phyloP scores from a whole-genome alignment of 2,888 invertebrate species.

The Eupithecia centaureata region DNA sequence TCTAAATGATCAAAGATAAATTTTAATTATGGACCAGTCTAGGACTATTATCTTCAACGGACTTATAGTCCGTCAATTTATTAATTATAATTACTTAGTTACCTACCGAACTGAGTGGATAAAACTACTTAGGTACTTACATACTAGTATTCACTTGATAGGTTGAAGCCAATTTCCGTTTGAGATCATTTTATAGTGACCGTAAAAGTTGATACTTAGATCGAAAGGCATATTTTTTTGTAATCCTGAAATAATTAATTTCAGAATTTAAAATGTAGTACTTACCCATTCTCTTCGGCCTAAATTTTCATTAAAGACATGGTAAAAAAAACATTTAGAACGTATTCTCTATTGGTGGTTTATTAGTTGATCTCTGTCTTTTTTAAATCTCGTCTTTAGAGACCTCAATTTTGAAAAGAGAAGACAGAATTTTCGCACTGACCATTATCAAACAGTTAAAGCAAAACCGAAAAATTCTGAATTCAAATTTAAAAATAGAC shows the following conservation, averaged over 20 bases:
- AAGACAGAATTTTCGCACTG: not conserved
- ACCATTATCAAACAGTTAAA: constrained; percentile 12
- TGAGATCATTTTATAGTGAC: not conserved
- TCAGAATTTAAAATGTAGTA: no score
- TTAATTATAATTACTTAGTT: constrained; percentile 22
- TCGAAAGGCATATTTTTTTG: no score
- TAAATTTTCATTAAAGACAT: no score
- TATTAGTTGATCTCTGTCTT: no score
- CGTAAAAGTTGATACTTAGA: not conserved
- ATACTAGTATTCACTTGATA: constrained; percentile 4
- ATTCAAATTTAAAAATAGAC: constrained; percentile 77
- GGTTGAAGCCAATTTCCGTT: constrained; percentile 30
- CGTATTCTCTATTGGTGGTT: no score
- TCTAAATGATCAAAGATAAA: constrained; percentile 20
- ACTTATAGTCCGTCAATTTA: constrained; percentile 28
- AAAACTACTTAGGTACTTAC: not conserved
- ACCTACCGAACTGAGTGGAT: not conserved
- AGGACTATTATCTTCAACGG: constrained; percentile 26
- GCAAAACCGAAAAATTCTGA: constrained; percentile 18
- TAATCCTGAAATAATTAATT: no score
- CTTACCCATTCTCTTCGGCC: no score
- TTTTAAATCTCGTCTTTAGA: no score
- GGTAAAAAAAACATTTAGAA: no score
- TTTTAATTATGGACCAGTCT: constrained; percentile 16
- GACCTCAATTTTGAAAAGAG: not conserved